These are phyloP conservation scores for Bufotes viridis DNA, from an alignment of 2,797 vertebrate species.

Conservation along the genomic window DNA sequence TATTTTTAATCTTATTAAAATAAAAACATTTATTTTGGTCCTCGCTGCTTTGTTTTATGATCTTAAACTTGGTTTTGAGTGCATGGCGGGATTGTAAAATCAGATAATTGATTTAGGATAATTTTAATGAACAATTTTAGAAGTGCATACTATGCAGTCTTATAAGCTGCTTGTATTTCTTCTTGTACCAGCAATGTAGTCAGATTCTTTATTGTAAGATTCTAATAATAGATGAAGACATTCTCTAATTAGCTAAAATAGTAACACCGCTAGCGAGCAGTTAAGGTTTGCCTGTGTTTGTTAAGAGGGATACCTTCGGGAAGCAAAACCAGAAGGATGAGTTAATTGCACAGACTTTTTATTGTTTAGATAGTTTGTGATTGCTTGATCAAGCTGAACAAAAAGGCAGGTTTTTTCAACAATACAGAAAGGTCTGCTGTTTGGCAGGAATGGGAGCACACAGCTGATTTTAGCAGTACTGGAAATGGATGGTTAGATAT, in stretches of 20 bases:
- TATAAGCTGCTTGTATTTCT: constrained; percentile 29
- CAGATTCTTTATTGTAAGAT: constrained; percentile 53
- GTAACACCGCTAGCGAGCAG: constrained; percentile 51
- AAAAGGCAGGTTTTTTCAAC: constrained; percentile 54
- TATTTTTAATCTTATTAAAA: too few species aligned
- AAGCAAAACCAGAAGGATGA: constrained; percentile 53
- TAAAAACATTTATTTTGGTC: too few species aligned
- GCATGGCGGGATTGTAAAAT: too few species aligned
- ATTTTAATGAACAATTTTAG: neutral
- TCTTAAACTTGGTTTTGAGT: too few species aligned
- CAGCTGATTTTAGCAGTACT: constrained; percentile 25
- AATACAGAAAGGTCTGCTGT: constrained; percentile 47
- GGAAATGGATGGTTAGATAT: neutral
- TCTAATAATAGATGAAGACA: constrained; percentile 61
- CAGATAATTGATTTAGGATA: too few species aligned
- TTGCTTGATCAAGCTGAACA: constrained; percentile 52
- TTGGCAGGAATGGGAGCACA: neutral
- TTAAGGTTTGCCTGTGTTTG: constrained; percentile 57
- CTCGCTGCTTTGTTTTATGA: too few species aligned
- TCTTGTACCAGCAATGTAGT: constrained; percentile 27
- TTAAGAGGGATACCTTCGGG: constrained; percentile 48
- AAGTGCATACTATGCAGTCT: constrained; percentile 11
- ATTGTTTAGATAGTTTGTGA: constrained; percentile 54
- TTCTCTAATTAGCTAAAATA: constrained; percentile 61
- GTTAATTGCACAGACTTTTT: constrained; percentile 54